phyloP scores from a whole-genome alignment of 2,797 vertebrate genomes.

The Tauraco hartlaubi region DNA sequence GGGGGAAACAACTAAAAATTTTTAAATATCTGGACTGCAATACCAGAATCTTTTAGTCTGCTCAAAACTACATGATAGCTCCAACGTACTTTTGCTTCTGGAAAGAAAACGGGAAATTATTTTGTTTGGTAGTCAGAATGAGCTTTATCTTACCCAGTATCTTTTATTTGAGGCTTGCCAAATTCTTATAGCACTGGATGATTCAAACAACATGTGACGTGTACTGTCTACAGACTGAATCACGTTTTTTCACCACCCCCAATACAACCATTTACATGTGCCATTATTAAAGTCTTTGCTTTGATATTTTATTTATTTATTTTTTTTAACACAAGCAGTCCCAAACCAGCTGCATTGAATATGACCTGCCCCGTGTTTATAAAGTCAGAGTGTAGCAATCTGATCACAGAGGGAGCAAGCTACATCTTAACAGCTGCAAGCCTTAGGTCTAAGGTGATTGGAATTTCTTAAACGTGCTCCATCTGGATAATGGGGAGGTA shows the following conservation, averaged over 20 bases:
- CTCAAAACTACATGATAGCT: conserved; percentile 23
- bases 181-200: neutral
- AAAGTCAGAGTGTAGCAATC: neutral
- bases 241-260: neutral
- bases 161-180: conserved; percentile 27
- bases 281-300: conserved; percentile 3
- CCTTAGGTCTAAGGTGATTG: conserved; percentile 5
- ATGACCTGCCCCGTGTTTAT: neutral
- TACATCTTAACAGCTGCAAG: conserved; percentile 30
- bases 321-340: neutral
- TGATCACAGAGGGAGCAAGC: neutral
- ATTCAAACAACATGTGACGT: conserved; percentile 23
- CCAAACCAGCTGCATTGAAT: conserved; percentile 35
- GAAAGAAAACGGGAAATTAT: conserved; percentile 8
- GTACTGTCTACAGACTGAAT: neutral
- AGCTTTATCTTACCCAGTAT: conserved; percentile 67
- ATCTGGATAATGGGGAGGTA: neutral
- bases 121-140: conserved; percentile 49
- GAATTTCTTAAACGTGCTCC: conserved; percentile 28
- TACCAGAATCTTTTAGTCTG: conserved; percentile 15
- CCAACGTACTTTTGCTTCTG: neutral
- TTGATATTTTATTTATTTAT: neutral
- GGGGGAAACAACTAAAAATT: neutral
- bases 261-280: conserved; percentile 34
- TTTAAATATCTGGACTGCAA: neutral